A percentile compares a stretch with the other conserved stretches of the same genome.
These are phyloP conservation scores for Nymphalis io DNA, from an alignment of 1,140 invertebrate species.

Conservation along the genomic window DNA sequence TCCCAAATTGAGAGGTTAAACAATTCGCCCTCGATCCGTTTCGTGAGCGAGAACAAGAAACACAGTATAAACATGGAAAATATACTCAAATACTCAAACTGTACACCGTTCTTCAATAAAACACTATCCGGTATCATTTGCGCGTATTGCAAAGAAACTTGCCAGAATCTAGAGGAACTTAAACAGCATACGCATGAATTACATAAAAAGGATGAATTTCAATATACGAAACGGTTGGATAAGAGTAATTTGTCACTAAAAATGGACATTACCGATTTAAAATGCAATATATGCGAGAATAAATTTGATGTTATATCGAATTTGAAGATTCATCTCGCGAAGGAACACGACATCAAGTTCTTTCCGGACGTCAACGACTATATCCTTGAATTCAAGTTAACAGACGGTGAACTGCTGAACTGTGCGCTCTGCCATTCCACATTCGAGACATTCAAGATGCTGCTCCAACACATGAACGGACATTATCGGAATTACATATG, in stretches of 20 bases:
- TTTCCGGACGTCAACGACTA: constrained; percentile 62
- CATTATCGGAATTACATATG: constrained; percentile 85
- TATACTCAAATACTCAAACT: constrained; percentile 68
- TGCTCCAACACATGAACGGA: constrained; percentile 72
- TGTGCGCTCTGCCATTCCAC: constrained; percentile 63
- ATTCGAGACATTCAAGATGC: constrained; percentile 69
- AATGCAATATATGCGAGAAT: constrained; percentile 55
- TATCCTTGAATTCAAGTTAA: constrained; percentile 66
- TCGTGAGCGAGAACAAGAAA: constrained; percentile 57
- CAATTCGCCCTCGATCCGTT: constrained; percentile 17
- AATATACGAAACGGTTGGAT: constrained; percentile 52
- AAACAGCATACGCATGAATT: constrained; percentile 45
- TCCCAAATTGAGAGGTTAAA: constrained; percentile 43
- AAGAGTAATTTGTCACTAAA: constrained; percentile 66
- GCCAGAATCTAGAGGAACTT: constrained; percentile 42
- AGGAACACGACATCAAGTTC: constrained; percentile 59
- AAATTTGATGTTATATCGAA: constrained; percentile 46
- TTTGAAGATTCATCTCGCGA: constrained; percentile 56
- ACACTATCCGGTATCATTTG: constrained; percentile 61
- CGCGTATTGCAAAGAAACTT: constrained; percentile 62
- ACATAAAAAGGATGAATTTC: constrained; percentile 47
- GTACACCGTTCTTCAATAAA: constrained; percentile 67
- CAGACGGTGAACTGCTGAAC: constrained; percentile 50
- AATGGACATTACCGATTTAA: constrained; percentile 66
- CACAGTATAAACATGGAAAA: constrained; percentile 61